phyloP scores from a whole-genome alignment of 2,888 invertebrate genomes.

The Gari tellinella region DNA sequence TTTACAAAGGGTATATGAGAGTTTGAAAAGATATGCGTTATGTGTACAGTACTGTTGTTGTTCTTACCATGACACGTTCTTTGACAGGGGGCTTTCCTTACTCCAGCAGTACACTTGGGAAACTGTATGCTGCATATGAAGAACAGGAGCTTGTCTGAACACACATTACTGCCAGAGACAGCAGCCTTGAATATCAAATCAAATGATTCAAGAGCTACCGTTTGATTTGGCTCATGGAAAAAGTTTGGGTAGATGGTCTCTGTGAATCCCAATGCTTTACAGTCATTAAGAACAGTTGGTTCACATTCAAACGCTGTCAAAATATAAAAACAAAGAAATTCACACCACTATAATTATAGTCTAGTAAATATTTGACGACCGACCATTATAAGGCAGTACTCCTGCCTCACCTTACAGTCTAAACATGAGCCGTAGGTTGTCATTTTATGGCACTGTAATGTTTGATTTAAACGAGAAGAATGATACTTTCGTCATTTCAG shows the following conservation, averaged over 20 bases:
- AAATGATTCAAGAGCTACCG: conserved; percentile 33
- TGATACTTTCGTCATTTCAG: no score
- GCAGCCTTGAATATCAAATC: conserved; percentile 29
- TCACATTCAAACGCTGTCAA: conserved; percentile 55
- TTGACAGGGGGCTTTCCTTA: conserved; percentile 62
- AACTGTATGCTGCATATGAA: conserved; percentile 71
- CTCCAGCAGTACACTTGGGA: conserved; percentile 65
- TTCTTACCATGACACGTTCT: conserved; percentile 70
- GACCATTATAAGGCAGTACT: no score
- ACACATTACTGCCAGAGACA: conserved; percentile 27
- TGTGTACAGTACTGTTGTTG: no score
- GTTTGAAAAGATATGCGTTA: no score
- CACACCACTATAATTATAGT: no score
- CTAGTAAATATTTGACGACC: no score
- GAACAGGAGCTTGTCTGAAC: conserved; percentile 47
- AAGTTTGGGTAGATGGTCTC: conserved; percentile 62
- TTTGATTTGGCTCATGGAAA: conserved; percentile 39
- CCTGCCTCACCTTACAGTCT: no score
- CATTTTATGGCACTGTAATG: no score
- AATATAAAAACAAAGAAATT: neutral
- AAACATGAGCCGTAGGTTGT: no score
- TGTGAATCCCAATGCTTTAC: conserved; percentile 54
- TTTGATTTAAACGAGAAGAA: no score
- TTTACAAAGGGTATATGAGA: no score
- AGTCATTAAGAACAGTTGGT: conserved; percentile 44